Evolutionary conservation across 2,113 vertebrate genomes (phyloP).

Genomic region (Chionomys nivalis): DNA sequence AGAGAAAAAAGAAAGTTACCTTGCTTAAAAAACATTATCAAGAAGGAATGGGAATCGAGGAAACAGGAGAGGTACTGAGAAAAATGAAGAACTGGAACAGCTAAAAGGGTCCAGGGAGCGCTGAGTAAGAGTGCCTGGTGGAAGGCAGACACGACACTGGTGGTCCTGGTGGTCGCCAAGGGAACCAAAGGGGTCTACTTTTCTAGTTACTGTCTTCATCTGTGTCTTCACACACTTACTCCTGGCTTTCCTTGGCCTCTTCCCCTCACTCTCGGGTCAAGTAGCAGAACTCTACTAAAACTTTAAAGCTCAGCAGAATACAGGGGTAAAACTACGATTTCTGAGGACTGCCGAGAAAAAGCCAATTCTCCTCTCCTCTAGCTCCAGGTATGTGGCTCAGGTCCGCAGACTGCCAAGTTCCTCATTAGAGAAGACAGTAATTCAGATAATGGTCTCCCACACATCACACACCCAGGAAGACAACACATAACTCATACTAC

Average conservation of each 20-base stretch:
- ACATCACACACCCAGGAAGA: neutral
- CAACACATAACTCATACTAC: neutral
- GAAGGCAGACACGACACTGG: neutral
- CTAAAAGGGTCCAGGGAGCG: neutral
- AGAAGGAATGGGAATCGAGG: neutral
- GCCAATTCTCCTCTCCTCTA: neutral
- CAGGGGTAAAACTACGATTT: neutral
- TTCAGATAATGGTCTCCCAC: neutral
- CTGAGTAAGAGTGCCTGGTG: too few relatives aligned
- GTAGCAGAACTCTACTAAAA: neutral
- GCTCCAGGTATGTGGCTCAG: neutral
- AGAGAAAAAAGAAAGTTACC: too few relatives aligned
- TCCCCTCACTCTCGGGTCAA: neutral
- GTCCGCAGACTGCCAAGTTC: neutral
- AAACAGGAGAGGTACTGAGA: neutral
- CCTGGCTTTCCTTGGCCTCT: neutral
- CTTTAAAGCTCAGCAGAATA: neutral
- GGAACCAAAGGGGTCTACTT: neutral
- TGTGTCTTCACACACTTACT: neutral
- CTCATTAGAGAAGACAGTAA: slow-evolving; percentile 52
- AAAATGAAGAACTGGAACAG: neutral
- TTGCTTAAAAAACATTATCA: neutral
- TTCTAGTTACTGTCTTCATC: neutral
- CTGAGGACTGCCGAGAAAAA: neutral
- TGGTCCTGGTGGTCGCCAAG: too few relatives aligned